Percentiles rank a stretch among this genome's conserved stretches.
phyloP scores from a whole-genome alignment of 1,140 invertebrate genomes.

The Gyrodactylus salaris region DNA sequence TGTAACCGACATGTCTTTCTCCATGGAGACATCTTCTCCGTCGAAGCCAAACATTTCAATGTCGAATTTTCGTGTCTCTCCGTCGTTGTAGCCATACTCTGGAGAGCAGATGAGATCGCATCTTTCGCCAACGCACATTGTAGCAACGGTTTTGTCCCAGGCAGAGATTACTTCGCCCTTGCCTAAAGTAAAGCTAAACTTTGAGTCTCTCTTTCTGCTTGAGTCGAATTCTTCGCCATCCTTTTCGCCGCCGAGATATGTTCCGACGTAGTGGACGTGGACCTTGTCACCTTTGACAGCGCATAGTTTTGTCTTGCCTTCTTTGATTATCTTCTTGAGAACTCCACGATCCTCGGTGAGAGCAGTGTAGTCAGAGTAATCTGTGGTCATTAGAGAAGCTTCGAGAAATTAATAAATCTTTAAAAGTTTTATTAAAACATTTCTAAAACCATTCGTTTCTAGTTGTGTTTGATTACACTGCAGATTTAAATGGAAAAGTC shows the following conservation, averaged over 20 bases:
- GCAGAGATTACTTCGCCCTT: slow-evolving; percentile 4
- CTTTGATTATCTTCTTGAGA: slow-evolving; percentile 4
- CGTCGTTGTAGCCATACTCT: slow-evolving; percentile 5
- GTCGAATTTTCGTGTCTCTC: slow-evolving; percentile 4
- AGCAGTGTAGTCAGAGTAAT: background rate
- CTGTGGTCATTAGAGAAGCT: background rate
- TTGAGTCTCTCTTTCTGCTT: slow-evolving; percentile 3
- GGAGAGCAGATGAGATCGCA: slow-evolving; percentile 3
- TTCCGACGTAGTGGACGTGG: slow-evolving; percentile 66
- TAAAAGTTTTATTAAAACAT: too few species aligned
- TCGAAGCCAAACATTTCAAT: slow-evolving; percentile 6
- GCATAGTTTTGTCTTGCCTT: background rate
- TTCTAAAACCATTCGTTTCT: too few species aligned
- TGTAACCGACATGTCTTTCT: slow-evolving; percentile 2
- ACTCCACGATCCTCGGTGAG: background rate
- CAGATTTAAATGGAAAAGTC: too few species aligned
- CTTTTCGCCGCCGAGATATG: slow-evolving; percentile 35
- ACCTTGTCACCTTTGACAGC: slow-evolving; percentile 29
- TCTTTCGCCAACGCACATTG: slow-evolving; percentile 3
- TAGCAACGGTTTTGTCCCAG: slow-evolving; percentile 4
- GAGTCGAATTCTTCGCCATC: slow-evolving; percentile 8
- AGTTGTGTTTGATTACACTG: too few species aligned
- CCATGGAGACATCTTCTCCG: slow-evolving; percentile 5
- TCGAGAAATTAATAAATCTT: background rate
- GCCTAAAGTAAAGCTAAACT: slow-evolving; percentile 6